Evolutionary conservation across 2,797 vertebrate species (phyloP), one percentile per base, ranked within the genome.

Genomic region (Babyrousa celebensis): DNA sequence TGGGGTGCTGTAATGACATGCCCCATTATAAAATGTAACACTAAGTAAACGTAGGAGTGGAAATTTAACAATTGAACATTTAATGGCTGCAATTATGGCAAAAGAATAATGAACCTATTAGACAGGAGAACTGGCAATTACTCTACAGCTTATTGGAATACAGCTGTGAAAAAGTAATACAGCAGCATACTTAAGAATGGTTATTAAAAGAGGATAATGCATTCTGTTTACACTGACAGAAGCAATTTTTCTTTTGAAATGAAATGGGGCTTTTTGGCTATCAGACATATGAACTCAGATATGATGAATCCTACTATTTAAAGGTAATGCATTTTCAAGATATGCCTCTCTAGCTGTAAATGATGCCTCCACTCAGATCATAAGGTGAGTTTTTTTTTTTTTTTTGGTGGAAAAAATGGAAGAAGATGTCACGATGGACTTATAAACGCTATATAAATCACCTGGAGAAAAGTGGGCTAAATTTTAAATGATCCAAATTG

Each of bases 21-120:
- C 98, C 98, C 98, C 97, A 98, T 99, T 99, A 99, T 99, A 98
- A 99, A 99, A 99, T 98, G 98, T 98, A 98, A 98, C 98, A 98
- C 98, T 98, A 98, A 98, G 98, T 98, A 99, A 98, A 98, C 94
- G 98, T 99, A 98, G 98, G 98, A 98, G 98, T 98, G 97, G 97
- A 98, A 98, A 99, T 99, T 98, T 98, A 98, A 99, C 99, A 99
- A 99, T 98, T 99, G 98, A 99, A 98, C 99, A 40, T 99, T 99
- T 99, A 99, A 99, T 99, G 98, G 98, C 98, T 98, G 98, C 99
- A 99, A 99, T 99, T 99, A 99, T 98, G 98, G 98, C 98, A 97
- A 98, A 98, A 99, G 98, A 99, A 99, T 99, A 99, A 99, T 99
- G 99, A 99, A 99, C 98, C 98, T 98, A 99, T 99, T 99, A 99